phyloP scores from a whole-genome alignment of 2,113 vertebrate species.

The Poecilia latipinna region DNA sequence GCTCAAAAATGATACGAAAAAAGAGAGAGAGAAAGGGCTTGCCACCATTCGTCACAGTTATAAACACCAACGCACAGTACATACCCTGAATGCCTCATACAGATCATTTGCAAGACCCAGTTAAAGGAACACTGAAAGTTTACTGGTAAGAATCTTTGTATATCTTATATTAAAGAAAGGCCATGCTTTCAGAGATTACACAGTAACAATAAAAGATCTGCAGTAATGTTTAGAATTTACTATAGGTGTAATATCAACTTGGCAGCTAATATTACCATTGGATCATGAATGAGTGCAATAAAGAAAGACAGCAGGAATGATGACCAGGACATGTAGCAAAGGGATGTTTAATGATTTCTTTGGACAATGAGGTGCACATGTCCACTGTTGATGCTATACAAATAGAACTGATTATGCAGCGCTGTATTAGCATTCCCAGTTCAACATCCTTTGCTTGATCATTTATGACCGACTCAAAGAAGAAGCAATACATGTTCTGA shows the following conservation, averaged over 20 bases:
- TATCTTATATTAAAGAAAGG: conserved; percentile 57
- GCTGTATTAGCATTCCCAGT: conserved; percentile 66
- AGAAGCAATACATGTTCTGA: conserved; percentile 42
- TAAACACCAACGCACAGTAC: conserved; percentile 42
- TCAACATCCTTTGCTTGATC: conserved; percentile 43
- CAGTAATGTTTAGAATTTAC: conserved; percentile 37
- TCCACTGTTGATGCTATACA: conserved; percentile 73
- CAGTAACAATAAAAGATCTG: conserved; percentile 45
- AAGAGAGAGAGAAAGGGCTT: conserved; percentile 42
- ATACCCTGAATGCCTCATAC: conserved; percentile 65
- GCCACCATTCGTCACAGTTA: conserved; percentile 53
- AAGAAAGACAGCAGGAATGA: conserved; percentile 76
- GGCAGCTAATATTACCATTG: conserved; percentile 64
- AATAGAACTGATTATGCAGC: conserved; percentile 62
- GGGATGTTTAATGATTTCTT: conserved; percentile 81
- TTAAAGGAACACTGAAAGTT: conserved; percentile 57
- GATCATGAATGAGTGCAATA: conserved; percentile 49
- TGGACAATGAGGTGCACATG: conserved; percentile 80
- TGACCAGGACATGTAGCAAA: conserved; percentile 79
- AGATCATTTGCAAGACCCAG: conserved; percentile 50
- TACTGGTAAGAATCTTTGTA: conserved; percentile 54
- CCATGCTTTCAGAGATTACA: conserved; percentile 67
- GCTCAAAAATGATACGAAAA: conserved; percentile 53
- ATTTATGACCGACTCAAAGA: conserved; percentile 46
- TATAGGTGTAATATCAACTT: conserved; percentile 66